Base-by-base conservation (phyloP, 2,113 vertebrate genomes). In the Amphiprion ocellaris region DNA sequence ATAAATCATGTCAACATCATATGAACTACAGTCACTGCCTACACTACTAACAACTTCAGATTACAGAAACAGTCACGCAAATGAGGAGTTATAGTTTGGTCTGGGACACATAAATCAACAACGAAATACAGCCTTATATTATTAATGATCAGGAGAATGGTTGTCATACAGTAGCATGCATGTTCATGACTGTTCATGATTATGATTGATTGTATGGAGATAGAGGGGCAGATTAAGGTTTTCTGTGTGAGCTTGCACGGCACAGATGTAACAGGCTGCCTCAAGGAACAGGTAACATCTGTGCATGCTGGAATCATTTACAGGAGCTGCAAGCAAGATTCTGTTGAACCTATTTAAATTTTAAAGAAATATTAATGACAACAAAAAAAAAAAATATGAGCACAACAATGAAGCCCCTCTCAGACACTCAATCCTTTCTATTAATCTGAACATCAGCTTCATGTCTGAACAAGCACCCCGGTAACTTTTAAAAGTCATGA, bases 1-100 rank as follows among this genome's bases (percentile, higher is more conserved):
- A 84, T 61, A 91, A 87, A 89, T 87, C 44, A 90, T 5, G 61
- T 88, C 79, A 92, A 85, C 58, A 89, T 84, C 63, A 86, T 53
- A 72, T 12, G 47, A 72, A 89, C 46, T 58, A 64, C 56, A 41
- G 84, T 53, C 41, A 82, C 52, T 71, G 66, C 59, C 73, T 50
- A 44, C 53, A 10, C 47, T 23, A 9, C 52, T n/a, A 37, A 76
- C 52, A 33, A 53, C 33, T 39, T 69, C 41, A 64, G 54, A 79
- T 10, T 24, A 58, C 64, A 83, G 61, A 79, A 44, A 69, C 26
- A 65, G 39, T 30, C 86, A 87, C 86, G 89, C 82, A 84, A 56
- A 67, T 77, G 47, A 71, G 70, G 56, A 69, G 26, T 59, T 44
- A 58, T 24, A 44, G 70, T 33, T 21, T 23, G 49, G 10, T 54